These are phyloP conservation scores for Ips nitidus DNA, from an alignment of 1,140 invertebrate genomes.

Conservation along the genomic window DNA sequence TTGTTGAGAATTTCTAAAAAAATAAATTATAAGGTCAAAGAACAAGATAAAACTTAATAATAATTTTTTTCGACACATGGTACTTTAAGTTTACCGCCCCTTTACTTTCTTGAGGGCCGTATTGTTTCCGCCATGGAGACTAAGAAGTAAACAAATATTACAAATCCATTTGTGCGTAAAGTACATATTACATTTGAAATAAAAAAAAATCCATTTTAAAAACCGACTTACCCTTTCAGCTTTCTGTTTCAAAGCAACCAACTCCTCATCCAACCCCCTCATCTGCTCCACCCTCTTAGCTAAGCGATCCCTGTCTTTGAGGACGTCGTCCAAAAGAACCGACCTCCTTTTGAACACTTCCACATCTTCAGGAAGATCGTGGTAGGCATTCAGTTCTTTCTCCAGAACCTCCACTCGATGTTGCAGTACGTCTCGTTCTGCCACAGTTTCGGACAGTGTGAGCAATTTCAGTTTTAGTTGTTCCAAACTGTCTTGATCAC, in stretches of 20 bases:
- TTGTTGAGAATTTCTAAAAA: too few species aligned
- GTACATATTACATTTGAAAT: not conserved
- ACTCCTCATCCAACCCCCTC: slow-evolving; percentile 33
- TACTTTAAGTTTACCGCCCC: too few species aligned
- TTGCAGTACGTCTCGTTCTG: slow-evolving; percentile 40
- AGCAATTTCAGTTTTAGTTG: slow-evolving; percentile 34
- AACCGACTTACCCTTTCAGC: slow-evolving; percentile 18
- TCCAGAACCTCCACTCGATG: slow-evolving; percentile 39
- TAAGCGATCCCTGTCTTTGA: slow-evolving; percentile 35
- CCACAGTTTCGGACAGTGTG: slow-evolving; percentile 34
- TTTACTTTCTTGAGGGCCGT: too few species aligned
- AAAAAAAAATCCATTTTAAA: not conserved
- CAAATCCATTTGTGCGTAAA: not conserved
- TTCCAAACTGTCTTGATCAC: not conserved
- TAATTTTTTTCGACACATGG: too few species aligned
- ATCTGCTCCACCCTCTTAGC: slow-evolving; percentile 38
- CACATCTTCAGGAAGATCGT: slow-evolving; percentile 40
- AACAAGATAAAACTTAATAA: too few species aligned
- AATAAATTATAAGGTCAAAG: too few species aligned
- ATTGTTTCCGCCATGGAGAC: too few species aligned
- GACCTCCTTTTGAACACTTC: slow-evolving; percentile 38
- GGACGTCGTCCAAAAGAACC: slow-evolving; percentile 35
- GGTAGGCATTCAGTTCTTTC: slow-evolving; percentile 34
- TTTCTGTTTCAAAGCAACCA: slow-evolving; percentile 23
- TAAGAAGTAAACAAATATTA: too few species aligned